Evolutionary conservation across 2,888 invertebrate genomes (phyloP).

Genomic region (Rhaphigaster nebulosa): DNA sequence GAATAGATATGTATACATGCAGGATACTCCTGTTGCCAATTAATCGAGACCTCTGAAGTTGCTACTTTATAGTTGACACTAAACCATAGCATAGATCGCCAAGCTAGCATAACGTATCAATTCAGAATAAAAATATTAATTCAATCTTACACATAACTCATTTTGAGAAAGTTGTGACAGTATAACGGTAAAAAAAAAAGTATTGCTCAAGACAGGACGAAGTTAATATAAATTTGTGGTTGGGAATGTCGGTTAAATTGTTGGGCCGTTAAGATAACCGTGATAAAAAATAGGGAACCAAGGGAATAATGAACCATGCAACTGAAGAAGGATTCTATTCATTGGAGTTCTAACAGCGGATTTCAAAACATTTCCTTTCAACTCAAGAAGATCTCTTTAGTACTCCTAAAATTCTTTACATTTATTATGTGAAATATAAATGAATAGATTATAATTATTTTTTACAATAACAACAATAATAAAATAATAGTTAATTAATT

Average conservation of each 20-base stretch:
- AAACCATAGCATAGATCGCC: no score
- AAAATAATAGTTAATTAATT: no score
- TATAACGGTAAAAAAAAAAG: background rate
- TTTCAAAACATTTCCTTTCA: background rate
- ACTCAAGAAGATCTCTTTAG: background rate
- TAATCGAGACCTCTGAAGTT: no score
- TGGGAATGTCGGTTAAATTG: background rate
- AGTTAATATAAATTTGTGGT: conserved; percentile 10
- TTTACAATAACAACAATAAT: no score
- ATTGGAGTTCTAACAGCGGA: background rate
- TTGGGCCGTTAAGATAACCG: background rate
- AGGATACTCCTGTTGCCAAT: no score
- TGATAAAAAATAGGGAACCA: background rate
- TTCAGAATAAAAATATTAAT: no score
- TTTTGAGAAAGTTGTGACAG: background rate
- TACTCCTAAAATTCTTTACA: background rate
- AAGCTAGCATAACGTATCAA: no score
- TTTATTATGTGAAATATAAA: background rate
- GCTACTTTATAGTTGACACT: no score
- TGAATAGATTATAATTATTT: background rate
- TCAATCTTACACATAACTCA: background rate
- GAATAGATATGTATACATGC: no score
- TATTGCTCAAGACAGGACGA: background rate
- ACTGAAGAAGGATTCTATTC: background rate
- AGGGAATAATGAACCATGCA: conserved; percentile 7